Evolutionary conservation across 2,797 vertebrate species (phyloP).

Genomic region (Cephalopachus bancanus): DNA sequence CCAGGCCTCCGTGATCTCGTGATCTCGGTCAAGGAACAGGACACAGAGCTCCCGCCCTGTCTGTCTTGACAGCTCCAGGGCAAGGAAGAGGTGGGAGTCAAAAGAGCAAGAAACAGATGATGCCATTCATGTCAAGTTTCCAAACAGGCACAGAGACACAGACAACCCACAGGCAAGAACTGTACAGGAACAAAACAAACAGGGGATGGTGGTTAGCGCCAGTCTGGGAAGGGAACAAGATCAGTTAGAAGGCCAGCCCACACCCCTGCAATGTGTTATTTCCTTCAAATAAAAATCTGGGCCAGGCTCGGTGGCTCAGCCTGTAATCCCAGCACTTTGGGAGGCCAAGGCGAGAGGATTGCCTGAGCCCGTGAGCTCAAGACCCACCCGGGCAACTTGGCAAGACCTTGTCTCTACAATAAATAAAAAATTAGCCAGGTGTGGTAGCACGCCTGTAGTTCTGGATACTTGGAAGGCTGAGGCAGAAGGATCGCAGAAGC

Average conservation of each 20-base stretch:
- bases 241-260: neutral
- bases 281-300: neutral
- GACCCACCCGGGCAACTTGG: too few relatives aligned
- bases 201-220: too few relatives aligned
- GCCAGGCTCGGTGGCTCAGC: too few relatives aligned
- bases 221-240: neutral
- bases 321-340: too few relatives aligned
- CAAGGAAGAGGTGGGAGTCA: neutral
- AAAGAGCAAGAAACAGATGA: neutral
- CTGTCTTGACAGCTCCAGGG: neutral
- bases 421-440: too few relatives aligned
- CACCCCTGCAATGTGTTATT: neutral
- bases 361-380: too few relatives aligned
- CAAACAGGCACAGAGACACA: neutral
- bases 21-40: too few relatives aligned
- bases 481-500: too few relatives aligned
- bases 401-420: too few relatives aligned
- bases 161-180: neutral
- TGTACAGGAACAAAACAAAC: neutral
- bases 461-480: too few relatives aligned
- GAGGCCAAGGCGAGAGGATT: too few relatives aligned
- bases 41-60: neutral
- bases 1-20: neutral
- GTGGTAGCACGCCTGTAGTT: too few relatives aligned
- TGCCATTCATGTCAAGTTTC: neutral